Percentiles rank a stretch among this genome's conserved stretches.
These are phyloP conservation scores for Peromyscus maniculatus DNA, from an alignment of 2,113 vertebrate species.

Conservation along the genomic window DNA sequence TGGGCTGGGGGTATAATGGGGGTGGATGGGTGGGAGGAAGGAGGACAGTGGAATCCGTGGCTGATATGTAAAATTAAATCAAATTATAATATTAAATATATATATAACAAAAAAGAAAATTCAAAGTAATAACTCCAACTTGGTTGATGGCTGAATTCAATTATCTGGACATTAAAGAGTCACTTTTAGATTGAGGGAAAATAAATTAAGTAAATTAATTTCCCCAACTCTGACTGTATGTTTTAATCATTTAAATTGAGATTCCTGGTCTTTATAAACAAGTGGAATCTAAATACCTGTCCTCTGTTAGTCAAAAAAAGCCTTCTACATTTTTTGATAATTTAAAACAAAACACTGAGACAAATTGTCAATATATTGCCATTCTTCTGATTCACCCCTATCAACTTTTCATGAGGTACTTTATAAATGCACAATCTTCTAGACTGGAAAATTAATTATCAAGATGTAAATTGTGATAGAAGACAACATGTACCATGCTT, in stretches of 20 bases:
- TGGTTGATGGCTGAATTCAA: too few relatives aligned
- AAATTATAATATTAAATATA: too few relatives aligned
- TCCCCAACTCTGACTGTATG: background rate
- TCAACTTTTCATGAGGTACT: conserved; percentile 1
- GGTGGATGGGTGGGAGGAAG: too few relatives aligned
- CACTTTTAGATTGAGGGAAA: background rate
- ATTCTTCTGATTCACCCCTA: background rate
- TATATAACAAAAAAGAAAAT: too few relatives aligned
- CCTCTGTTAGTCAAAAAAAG: background rate
- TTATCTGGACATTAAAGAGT: background rate
- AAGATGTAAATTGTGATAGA: background rate
- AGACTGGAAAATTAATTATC: background rate
- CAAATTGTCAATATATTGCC: conserved; percentile 14
- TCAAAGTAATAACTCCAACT: too few relatives aligned
- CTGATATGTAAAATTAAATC: too few relatives aligned
- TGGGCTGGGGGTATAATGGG: too few relatives aligned
- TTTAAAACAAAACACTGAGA: background rate
- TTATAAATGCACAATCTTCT: background rate
- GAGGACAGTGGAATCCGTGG: too few relatives aligned
- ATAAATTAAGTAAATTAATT: conserved; percentile 8
- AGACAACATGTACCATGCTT: conserved; percentile 78
- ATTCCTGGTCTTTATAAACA: background rate
- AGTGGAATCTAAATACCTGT: background rate
- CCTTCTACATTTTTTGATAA: background rate
- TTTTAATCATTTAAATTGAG: background rate